Base-by-base conservation (phyloP, 2,797 vertebrate species). In the Neoniphon sammara region DNA sequence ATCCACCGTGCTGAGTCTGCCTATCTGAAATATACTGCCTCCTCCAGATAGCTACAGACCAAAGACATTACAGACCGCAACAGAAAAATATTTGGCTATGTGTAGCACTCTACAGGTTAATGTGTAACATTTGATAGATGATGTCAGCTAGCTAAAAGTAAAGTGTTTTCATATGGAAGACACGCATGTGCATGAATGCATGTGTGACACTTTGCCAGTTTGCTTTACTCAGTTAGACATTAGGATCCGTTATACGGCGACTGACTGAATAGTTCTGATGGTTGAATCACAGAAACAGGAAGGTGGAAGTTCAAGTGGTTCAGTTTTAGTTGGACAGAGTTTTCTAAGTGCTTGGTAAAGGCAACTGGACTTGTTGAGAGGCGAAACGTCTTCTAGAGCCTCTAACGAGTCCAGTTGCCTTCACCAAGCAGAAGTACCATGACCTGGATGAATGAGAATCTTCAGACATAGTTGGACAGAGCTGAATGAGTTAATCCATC, bases 1-100 rank as follows among this genome's bases (percentile, higher is more conserved):
- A 89, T 98, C 96, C 95, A 97, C 95, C 17, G 94, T 97, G 91
- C 95, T 97, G 90, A 97, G 94, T 89, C 95, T 96, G 86, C 96
- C 96, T 0, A 97, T 91, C 27, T 95, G 95, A 89, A 95, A 95
- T 75, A 95, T 83, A 42, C 87, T 77, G 1, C 93, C 86, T 47
- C 86, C 87, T 59, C 88, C 91, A 66, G 93, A 91, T 14, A 80
- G 81, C 94, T 94, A 87, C 21, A 73, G 82, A 82, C 59, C 78
- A 85, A 77, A 84, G 25, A 92, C 84, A 91, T 70, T 75, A 92
- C 61, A 73, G 44, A 88, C 71, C 88, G 59, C 61, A 82, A 85
- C 56, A 89, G 66, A 84, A 75, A 27, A 34, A 34, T 56, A 44
- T 73, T n/a, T 60, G 47, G 64, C 70, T 64, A 4, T 70, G 57